Conservation (phyloP, 2,113 vertebrate genomes). For the Toxostoma redivivum region DNA sequence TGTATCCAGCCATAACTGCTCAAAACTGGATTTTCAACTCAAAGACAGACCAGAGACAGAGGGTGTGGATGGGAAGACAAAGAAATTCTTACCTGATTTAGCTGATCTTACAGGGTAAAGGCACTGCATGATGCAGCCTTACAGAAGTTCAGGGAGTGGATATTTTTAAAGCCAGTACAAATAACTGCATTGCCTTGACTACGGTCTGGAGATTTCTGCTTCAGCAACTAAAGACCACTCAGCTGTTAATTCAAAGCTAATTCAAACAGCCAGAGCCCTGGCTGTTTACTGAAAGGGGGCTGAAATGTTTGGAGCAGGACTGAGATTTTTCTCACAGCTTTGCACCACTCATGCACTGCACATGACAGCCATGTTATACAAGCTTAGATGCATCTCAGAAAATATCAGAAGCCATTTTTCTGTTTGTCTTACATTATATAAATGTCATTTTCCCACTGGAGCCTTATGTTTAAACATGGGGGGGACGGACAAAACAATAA, state of each 20-base stretch:
- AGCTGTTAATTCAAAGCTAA: conserved; percentile 20
- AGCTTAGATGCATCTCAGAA: background rate
- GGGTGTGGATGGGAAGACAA: background rate
- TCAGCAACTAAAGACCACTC: background rate
- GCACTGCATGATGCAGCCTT: background rate
- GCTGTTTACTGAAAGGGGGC: background rate
- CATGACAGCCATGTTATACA: background rate
- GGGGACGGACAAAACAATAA: background rate
- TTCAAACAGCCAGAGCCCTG: background rate
- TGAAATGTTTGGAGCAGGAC: background rate
- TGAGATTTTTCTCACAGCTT: background rate
- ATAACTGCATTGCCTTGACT: background rate
- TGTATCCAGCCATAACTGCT: background rate
- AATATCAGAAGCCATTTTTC: background rate
- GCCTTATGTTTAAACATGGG: background rate
- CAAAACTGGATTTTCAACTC: background rate
- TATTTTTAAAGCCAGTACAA: conserved; percentile 18
- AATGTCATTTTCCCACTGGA: background rate
- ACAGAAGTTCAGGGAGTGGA: background rate
- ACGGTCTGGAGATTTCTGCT: background rate
- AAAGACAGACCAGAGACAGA: background rate
- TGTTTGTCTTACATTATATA: background rate
- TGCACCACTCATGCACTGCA: background rate
- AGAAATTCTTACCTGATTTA: background rate
- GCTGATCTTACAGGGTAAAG: background rate